phyloP scores from a whole-genome alignment of 2,888 invertebrate genomes.

The Liopterus haemorrhoidalis region DNA sequence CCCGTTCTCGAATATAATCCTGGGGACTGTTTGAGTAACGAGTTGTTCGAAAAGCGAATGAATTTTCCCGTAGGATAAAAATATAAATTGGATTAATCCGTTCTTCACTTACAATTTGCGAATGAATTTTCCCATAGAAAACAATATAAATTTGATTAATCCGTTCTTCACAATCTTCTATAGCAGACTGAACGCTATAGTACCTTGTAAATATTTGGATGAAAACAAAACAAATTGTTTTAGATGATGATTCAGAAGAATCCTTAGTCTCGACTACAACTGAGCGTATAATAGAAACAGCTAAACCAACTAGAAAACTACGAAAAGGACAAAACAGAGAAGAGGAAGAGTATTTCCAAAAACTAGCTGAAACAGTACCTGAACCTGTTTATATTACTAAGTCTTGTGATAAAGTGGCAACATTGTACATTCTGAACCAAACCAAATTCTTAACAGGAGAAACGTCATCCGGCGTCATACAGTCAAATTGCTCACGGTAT shows the following conservation, averaged over 20 bases:
- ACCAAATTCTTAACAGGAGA: constrained; percentile 46
- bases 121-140: too few species aligned
- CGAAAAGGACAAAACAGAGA: constrained; percentile 41
- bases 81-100: too few species aligned
- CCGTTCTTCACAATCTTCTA: too few species aligned
- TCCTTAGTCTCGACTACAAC: constrained; percentile 31
- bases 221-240: too few species aligned
- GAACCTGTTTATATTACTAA: constrained; percentile 42
- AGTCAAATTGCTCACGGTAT: constrained; percentile 43
- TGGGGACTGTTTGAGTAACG: too few species aligned
- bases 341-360: constrained; percentile 41
- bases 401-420: constrained; percentile 69
- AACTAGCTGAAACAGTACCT: constrained; percentile 38
- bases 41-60: too few species aligned
- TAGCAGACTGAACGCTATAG: too few species aligned
- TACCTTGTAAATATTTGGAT: too few species aligned
- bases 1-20: too few species aligned
- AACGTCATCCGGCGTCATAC: constrained; percentile 42
- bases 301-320: constrained; percentile 37
- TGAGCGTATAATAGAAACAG: constrained; percentile 22
- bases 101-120: too few species aligned
- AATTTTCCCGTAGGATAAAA: too few species aligned
- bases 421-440: constrained; percentile 63
- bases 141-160: too few species aligned
- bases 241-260: constrained; percentile 37